Evolutionary conservation across 1,140 invertebrate genomes (phyloP), one percentile per base, ranked within the genome.

Genomic region (Lethocerus indicus): DNA sequence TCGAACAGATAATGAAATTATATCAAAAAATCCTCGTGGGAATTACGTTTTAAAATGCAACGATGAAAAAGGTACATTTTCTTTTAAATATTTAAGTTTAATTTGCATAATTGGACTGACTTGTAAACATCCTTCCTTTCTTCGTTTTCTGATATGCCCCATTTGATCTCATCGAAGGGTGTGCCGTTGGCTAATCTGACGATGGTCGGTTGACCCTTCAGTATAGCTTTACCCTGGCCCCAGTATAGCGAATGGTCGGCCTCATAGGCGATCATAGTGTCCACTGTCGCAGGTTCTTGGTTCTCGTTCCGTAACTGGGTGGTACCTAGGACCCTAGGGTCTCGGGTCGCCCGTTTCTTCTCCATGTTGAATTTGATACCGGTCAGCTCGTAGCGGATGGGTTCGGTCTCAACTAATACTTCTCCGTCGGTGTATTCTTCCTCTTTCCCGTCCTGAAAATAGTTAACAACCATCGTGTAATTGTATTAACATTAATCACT

Each of bases 331-430:
- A 76, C 62, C 42, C 64, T 64, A 1, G 66, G 61, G 32, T 71
- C 68, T 35, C 69, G 67, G 25, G 69, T 71, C 2, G 72, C 63
- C 20, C 70, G 69, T 49, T 70, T 69, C 37, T 75, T 75, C 41
- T 61, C 59, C 46, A 68, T 61, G 53, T 78, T 75, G 42, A 82
- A 67, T 51, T 74, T 75, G 1, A 84, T 72, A 29, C 69, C 63
- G 29, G 67, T 74, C 51, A 88, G 59, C 59, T 84, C 79, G 59
- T 88, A 88, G 46, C 68, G 69, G 16, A 75, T 69, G 5, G 84
- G 82, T 62, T 87, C 83, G 0, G 75, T 77, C 63, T 87, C 83
- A 0, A 85, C 72, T 1, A 88, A 64, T 25, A 87, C 69, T 58
- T 88, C 79, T 1, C 84, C 83, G 9, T 53, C 49, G 2, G 71